Base-by-base conservation (phyloP, 1,140 invertebrate species). In the Calliopsis andreniformis region DNA sequence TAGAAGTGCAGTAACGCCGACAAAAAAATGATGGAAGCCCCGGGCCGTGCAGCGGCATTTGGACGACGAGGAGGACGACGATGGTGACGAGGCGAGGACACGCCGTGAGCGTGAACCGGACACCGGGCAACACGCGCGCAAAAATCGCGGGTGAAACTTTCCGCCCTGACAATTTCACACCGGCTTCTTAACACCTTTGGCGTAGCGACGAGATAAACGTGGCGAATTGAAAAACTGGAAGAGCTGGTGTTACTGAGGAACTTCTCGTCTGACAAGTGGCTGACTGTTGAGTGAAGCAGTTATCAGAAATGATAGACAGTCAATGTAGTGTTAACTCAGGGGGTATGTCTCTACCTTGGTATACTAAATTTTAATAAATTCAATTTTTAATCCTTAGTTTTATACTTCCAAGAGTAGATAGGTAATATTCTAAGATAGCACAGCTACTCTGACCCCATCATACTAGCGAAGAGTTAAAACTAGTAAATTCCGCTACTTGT, bases 1-100 rank as follows among this genome's bases (percentile, higher is more conserved):
- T 80, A 80, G 73, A 84, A 86, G 83, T 84, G 82, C 82, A 83
- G 80, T 83, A 82, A 82, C 68, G 66, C 61, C 68, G 76, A 63
- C 73, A 73, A 70, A 85, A 86, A 88, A 88, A 88, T 88, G 85
- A 88, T 88, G 78, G 83, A 73, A 82, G 78, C 79, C 76, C 80
- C 49, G 72, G 82, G 73, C 80, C 78, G 79, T 80, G 79, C 68
- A 72, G 56, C 67, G 79, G 80, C 81, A 79, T 78, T 80, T 83
- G 58, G 80, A 83, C 80, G 79, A 78, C 55, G 56, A 55, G 67
- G 75, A 58, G 55, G 53, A 61, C 45, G 58, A 61, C 43, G 56
- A 63, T 70, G 61, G 67, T 67, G 83, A 78, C 62, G 80, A 66
- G 62, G 76, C 58, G 76, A 68, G 76, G 80, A 82, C 47, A 66